Evolutionary conservation across 2,113 vertebrate genomes (phyloP).

Genomic region (Shinisaurus crocodilurus): DNA sequence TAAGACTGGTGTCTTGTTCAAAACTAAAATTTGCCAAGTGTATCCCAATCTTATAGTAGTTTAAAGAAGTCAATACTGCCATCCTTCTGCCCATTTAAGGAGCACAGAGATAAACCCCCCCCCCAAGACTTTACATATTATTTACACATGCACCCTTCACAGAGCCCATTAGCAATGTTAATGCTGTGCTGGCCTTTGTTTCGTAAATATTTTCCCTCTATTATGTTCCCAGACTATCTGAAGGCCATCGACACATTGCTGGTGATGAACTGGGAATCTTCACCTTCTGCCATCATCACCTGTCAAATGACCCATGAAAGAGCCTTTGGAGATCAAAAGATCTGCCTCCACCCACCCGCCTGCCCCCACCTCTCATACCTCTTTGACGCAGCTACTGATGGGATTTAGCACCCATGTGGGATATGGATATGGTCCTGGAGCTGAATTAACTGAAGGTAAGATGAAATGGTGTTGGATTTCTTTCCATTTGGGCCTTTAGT

Average conservation of each 20-base stretch:
- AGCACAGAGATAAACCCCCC: constrained; percentile 45
- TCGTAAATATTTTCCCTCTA: constrained; percentile 42
- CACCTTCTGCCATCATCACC: constrained; percentile 66
- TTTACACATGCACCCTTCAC: constrained; percentile 25
- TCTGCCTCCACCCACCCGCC: background rate
- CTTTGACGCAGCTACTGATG: constrained; percentile 56
- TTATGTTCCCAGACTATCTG: constrained; percentile 59
- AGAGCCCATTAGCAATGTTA: constrained; percentile 64
- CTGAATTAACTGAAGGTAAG: constrained; percentile 28
- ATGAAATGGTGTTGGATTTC: constrained; percentile 43
- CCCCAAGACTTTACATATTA: constrained; percentile 9
- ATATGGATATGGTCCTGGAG: constrained; percentile 57
- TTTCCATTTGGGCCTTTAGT: constrained; percentile 24
- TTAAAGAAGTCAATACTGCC: background rate
- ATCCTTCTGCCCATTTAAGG: constrained; percentile 28
- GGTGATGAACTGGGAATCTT: constrained; percentile 72
- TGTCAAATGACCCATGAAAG: constrained; percentile 72
- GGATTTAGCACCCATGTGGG: constrained; percentile 74
- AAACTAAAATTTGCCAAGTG: background rate
- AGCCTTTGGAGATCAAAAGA: constrained; percentile 75
- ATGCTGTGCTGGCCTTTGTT: constrained; percentile 32
- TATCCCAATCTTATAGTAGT: background rate
- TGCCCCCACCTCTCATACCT: constrained; percentile 37
- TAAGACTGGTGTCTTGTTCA: background rate
- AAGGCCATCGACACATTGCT: constrained; percentile 66